These are phyloP conservation scores for Eutolmus rufibarbis DNA, from an alignment of 2,888 invertebrate genomes.

Conservation along the genomic window DNA sequence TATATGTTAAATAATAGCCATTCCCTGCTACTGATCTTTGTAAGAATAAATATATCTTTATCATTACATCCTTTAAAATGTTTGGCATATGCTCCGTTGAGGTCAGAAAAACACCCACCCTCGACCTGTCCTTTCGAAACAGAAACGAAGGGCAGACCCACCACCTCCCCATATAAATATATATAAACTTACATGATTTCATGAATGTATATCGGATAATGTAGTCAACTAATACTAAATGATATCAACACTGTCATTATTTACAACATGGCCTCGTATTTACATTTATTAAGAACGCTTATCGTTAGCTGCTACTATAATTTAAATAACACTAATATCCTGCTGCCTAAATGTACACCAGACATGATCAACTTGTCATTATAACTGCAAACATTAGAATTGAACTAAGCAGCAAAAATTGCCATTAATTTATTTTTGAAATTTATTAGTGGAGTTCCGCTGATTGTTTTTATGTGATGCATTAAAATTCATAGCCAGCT, in stretches of 20 bases:
- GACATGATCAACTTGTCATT: not conserved
- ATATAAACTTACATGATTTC: constrained; percentile 23
- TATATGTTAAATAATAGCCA: constrained; percentile 38
- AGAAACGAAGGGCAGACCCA: not conserved
- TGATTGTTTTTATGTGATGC: not conserved
- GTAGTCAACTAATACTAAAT: constrained; percentile 25
- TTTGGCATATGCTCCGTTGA: constrained; percentile 38
- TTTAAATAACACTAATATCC: constrained; percentile 17
- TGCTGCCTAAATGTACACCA: not conserved
- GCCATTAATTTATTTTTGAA: not conserved
- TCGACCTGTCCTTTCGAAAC: not conserved
- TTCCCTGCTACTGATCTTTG: constrained; percentile 13
- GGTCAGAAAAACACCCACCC: not conserved
- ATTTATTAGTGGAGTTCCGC: not conserved
- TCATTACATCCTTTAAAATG: constrained; percentile 23
- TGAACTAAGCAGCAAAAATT: not conserved
- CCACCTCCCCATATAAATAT: not conserved
- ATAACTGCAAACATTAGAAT: not conserved
- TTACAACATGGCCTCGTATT: constrained; percentile 20
- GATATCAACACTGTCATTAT: constrained; percentile 34
- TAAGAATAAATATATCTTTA: constrained; percentile 33
- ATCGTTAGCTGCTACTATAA: constrained; percentile 2
- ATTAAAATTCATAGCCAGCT: not conserved
- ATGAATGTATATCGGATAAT: constrained; percentile 15
- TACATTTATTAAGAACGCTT: constrained; percentile 10